phyloP scores from a whole-genome alignment of 2,113 vertebrate species.

The Meles meles region DNA sequence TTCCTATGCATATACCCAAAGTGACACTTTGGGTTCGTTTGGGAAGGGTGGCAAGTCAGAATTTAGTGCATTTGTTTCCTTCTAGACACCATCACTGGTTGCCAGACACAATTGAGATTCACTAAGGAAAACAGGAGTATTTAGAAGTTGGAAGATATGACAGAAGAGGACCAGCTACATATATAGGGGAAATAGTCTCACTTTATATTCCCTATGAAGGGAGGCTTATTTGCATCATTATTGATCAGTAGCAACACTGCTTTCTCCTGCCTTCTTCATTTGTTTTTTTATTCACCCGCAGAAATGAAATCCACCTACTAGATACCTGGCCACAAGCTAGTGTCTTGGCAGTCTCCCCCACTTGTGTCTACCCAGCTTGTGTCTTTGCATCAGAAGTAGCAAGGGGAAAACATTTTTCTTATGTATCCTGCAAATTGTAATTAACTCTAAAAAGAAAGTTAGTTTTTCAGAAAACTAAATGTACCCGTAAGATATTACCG shows the following conservation, averaged over 20 bases:
- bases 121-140: not conserved
- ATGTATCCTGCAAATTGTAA: not conserved
- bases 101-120: not conserved
- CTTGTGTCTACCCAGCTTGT: not conserved
- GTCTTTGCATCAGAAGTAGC: not conserved
- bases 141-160: conserved; percentile 21
- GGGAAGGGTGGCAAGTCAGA: not conserved
- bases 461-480: not conserved
- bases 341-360: not conserved
- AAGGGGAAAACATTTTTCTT: not conserved
- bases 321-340: not conserved
- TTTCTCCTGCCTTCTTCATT: not conserved
- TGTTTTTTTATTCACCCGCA: not conserved
- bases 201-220: not conserved
- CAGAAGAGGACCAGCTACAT: not conserved
- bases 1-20: not conserved
- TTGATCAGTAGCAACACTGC: not conserved
- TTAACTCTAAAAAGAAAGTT: not conserved
- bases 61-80: not conserved
- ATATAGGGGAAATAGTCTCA: not conserved
- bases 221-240: not conserved
- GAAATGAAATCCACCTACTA: not conserved
- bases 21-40: not conserved
- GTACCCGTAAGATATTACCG: not conserved
- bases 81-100: not conserved